Percentiles rank a stretch among this genome's conserved stretches.
Conservation (phyloP, 1,140 invertebrate genomes). For the Drosophila aff. region DNA sequence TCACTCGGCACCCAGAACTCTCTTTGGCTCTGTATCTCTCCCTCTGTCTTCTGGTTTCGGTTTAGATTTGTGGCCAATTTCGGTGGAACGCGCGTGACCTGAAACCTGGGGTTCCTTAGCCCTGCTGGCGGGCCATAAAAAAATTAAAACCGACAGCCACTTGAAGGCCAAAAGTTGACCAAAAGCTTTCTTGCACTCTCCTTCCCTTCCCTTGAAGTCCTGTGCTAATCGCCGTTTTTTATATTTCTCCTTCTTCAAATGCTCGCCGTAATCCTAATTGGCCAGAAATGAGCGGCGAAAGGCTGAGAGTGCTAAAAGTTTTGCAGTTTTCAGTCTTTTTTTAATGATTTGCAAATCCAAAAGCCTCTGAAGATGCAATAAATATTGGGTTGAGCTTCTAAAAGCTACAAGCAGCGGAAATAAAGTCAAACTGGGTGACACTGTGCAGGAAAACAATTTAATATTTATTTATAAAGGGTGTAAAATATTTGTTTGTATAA, state of each 20-base stretch:
- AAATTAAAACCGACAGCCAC: slow-evolving; percentile 45
- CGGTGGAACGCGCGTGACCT: slow-evolving; percentile 49
- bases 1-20: too few relatives aligned
- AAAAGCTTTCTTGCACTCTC: slow-evolving; percentile 26
- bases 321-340: slow-evolving; percentile 36
- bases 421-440: background rate
- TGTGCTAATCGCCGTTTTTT: slow-evolving; percentile 42
- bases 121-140: slow-evolving; percentile 20
- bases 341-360: slow-evolving; percentile 49
- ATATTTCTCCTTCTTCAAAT: slow-evolving; percentile 10
- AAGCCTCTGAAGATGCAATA: slow-evolving; percentile 32
- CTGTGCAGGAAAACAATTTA: background rate
- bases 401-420: slow-evolving; percentile 1
- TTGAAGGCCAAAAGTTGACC: slow-evolving; percentile 52
- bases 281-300: slow-evolving; percentile 26
- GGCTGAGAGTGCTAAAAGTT: slow-evolving; percentile 48
- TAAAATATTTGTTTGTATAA: background rate
- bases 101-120: slow-evolving; percentile 7
- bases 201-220: background rate
- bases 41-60: slow-evolving; percentile 6
- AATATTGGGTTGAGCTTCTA: slow-evolving; percentile 38
- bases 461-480: background rate
- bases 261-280: slow-evolving; percentile 64
- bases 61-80: slow-evolving; percentile 65
- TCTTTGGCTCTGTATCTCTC: background rate